Evolutionary conservation across 1,140 invertebrate genomes (phyloP).

Genomic region (Lamellibrachia luymesi): DNA sequence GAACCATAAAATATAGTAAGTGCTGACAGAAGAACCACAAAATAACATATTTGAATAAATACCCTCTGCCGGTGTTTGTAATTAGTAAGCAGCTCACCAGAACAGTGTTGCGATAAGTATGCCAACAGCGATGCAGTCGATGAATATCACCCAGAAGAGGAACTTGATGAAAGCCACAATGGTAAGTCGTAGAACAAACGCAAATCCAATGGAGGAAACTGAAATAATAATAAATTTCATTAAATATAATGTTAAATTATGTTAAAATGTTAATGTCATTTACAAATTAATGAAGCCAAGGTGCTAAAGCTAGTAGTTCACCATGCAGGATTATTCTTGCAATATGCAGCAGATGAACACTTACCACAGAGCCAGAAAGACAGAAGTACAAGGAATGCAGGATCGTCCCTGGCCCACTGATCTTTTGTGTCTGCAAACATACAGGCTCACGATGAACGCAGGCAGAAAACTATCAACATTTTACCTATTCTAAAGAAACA

Average conservation of each 20-base stretch:
- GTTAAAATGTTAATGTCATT: conserved; percentile 7
- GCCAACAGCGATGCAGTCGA: conserved; percentile 90
- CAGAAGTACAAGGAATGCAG: conserved; percentile 84
- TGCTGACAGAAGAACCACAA: no score
- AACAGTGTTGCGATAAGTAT: conserved; percentile 84
- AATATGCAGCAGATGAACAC: no score
- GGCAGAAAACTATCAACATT: no score
- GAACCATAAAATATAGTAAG: no score
- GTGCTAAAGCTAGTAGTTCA: no score
- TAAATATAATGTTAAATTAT: conserved; percentile 25
- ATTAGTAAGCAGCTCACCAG: conserved; percentile 63
- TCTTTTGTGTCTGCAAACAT: conserved; percentile 85
- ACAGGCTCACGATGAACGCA: neutral
- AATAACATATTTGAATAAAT: no score
- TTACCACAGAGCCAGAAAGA: no score
- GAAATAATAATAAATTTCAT: conserved; percentile 26
- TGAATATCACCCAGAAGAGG: conserved; percentile 87
- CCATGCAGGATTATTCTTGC: no score
- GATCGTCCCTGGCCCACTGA: conserved; percentile 98
- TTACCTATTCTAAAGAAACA: no score
- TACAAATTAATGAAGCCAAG: conserved; percentile 12
- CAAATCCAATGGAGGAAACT: conserved; percentile 90
- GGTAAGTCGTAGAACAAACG: conserved; percentile 74
- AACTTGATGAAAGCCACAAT: conserved; percentile 81
- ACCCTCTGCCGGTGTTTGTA: neutral